These are phyloP conservation scores for Euglossa dilemma DNA, from an alignment of 1,140 invertebrate species.

Conservation along the genomic window DNA sequence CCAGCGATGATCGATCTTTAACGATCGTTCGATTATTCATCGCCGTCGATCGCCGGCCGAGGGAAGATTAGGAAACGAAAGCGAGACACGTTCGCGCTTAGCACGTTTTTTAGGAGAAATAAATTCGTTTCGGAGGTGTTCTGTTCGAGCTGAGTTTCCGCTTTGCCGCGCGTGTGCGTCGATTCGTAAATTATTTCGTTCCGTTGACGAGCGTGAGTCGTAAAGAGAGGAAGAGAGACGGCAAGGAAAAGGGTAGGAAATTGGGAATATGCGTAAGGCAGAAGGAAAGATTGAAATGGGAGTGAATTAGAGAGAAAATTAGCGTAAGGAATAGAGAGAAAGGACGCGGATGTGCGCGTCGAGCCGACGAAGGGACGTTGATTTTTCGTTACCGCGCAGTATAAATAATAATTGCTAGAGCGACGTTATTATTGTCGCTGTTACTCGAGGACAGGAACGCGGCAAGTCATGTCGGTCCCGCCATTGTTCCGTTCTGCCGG, in stretches of 20 bases:
- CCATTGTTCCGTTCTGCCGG: background rate
- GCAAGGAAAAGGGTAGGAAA: background rate
- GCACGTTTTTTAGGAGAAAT: background rate
- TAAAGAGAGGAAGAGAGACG: background rate
- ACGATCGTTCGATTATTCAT: background rate
- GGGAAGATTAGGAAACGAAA: background rate
- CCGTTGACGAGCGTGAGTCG: slow-evolving; percentile 9
- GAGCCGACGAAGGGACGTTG: slow-evolving; percentile 33
- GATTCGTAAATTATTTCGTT: slow-evolving; percentile 34
- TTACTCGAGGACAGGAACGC: slow-evolving; percentile 5
- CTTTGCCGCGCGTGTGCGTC: slow-evolving; percentile 19
- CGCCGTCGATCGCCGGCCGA: background rate
- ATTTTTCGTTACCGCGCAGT: slow-evolving; percentile 49
- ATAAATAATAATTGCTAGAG: slow-evolving; percentile 34
- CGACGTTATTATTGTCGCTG: slow-evolving; percentile 23
- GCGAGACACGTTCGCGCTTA: slow-evolving; percentile 2
- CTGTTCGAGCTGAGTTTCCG: slow-evolving; percentile 21
- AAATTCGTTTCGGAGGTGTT: background rate
- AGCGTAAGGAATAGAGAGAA: background rate
- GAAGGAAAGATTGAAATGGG: background rate
- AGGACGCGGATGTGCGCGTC: background rate
- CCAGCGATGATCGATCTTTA: background rate
- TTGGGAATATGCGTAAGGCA: background rate
- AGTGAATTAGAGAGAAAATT: slow-evolving; percentile 8
- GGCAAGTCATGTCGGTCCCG: slow-evolving; percentile 1